A percentile compares a stretch with the other conserved stretches of the same genome.
phyloP scores from a whole-genome alignment of 2,113 vertebrate genomes.

The Prunella himalayana region DNA sequence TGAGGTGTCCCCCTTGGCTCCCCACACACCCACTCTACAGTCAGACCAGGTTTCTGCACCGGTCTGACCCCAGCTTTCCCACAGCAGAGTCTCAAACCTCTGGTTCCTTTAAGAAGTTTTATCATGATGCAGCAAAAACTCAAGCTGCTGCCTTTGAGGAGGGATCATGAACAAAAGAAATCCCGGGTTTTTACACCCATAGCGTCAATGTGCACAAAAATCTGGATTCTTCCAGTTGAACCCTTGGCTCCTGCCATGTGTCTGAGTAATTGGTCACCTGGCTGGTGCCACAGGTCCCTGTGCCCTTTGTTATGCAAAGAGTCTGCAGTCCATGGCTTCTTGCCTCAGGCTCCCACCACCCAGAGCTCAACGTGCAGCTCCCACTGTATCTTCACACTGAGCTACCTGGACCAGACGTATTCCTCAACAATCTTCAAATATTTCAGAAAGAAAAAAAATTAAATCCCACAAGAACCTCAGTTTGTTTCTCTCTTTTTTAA shows the following conservation, averaged over 20 bases:
- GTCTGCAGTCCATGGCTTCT: neutral
- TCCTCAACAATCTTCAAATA: neutral
- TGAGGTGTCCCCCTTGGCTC: fast-evolving
- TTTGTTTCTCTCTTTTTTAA: neutral
- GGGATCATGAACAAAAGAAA: neutral
- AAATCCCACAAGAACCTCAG: neutral
- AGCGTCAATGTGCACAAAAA: fast-evolving
- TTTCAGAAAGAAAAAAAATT: neutral
- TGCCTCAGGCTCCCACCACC: fast-evolving
- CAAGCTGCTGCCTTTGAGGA: fast-evolving
- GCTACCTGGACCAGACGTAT: neutral
- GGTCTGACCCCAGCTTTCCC: fast-evolving
- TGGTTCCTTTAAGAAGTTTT: neutral
- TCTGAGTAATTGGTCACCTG: neutral
- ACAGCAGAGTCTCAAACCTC: neutral
- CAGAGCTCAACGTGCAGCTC: neutral
- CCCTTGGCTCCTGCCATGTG: neutral
- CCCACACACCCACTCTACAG: neutral
- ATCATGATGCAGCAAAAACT: neutral
- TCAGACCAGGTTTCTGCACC: neutral
- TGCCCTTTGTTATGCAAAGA: neutral
- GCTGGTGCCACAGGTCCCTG: neutral
- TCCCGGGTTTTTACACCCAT: fast-evolving
- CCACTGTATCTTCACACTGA: neutral
- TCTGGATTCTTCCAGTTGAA: neutral